Evolutionary conservation across 2,113 vertebrate genomes (phyloP).

Genomic region (Sinocyclocheilus maitianheensis): DNA sequence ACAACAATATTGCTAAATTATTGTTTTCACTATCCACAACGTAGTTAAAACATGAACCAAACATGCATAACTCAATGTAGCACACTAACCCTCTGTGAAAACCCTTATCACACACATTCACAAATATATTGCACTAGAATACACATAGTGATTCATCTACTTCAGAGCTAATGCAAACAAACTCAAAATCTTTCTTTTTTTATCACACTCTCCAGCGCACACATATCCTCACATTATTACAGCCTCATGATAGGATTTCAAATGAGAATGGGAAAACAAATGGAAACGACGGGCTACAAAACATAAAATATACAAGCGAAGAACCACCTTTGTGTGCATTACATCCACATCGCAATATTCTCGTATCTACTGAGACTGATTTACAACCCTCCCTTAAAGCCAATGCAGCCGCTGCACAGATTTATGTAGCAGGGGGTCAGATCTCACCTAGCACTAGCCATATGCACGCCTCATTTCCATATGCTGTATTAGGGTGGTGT

Average conservation of each 20-base stretch:
- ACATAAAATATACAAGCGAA: conserved; percentile 49
- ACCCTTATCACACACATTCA: conserved; percentile 30
- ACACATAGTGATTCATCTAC: conserved; percentile 49
- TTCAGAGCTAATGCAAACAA: conserved; percentile 52
- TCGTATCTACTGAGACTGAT: conserved; percentile 60
- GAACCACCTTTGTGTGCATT: conserved; percentile 47
- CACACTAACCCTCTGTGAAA: neutral
- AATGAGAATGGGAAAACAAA: conserved; percentile 54
- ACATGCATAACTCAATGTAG: conserved; percentile 20
- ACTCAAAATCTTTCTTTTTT: conserved; percentile 41
- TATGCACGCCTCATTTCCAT: conserved; percentile 64
- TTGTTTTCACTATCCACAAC: neutral
- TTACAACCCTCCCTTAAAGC: conserved; percentile 58
- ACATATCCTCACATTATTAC: conserved; percentile 51
- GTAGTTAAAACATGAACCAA: conserved; percentile 22
- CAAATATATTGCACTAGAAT: conserved; percentile 20
- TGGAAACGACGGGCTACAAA: conserved; percentile 55
- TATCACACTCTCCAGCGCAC: conserved; percentile 52
- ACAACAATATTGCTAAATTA: neutral
- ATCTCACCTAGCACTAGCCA: conserved; percentile 57
- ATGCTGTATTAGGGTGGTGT: conserved; percentile 62
- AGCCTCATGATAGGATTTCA: conserved; percentile 56
- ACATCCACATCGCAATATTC: conserved; percentile 54
- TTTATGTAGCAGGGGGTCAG: conserved; percentile 60
- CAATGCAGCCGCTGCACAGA: conserved; percentile 46